Base-by-base conservation (phyloP, 2,113 vertebrate genomes). In the Sialia sialis region DNA sequence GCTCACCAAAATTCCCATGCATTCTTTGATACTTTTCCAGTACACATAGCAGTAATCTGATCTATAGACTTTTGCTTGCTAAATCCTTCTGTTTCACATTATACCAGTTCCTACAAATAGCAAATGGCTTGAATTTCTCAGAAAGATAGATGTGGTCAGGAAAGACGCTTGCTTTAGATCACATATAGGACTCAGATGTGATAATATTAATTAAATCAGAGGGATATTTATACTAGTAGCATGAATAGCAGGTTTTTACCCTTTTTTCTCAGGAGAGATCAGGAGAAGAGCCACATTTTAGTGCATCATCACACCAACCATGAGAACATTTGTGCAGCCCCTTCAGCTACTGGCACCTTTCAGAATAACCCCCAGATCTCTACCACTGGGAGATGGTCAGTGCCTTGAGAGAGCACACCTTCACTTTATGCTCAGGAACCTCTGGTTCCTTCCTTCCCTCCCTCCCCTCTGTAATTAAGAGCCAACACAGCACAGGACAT, bases 1-100 rank as follows among this genome's bases (percentile, higher is more conserved):
- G 9, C 15, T 48, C 21, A 32, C 16, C 11, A 34, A 84, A 55
- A 55, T 0, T 1, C 13, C 18, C 3, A 6, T 4, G 56, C 2
- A 11, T 39, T 32, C 72, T 39, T 56, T 46, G 29, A 27, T 48
- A n/a, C 16, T 30, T 69, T 93, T 59, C 30, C 20, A 73, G 46
- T 52, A 34, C 0, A 64, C 32, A 32, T 25, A 44, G 2, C 11
- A 72, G 9, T 26, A 38, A 43, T 44, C 64, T 80, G 51, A 77
- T 16, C 26, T 27, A 30, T 3, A 49, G 9, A 15, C 4, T 43
- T 75, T 8, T 32, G 15, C 38, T 72, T 48, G 17, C 22, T 75
- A 26, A 52, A 56, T 72, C 20, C n/a, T 79, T 10, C 10, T 55
- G 32, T 59, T 78, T 60, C 34, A 23, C 11, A 16, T 76, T 41